Percentiles rank a stretch among this genome's conserved stretches.
These are phyloP conservation scores for Drosophila melanica DNA, from an alignment of 1,140 invertebrate genomes.

Conservation along the genomic window DNA sequence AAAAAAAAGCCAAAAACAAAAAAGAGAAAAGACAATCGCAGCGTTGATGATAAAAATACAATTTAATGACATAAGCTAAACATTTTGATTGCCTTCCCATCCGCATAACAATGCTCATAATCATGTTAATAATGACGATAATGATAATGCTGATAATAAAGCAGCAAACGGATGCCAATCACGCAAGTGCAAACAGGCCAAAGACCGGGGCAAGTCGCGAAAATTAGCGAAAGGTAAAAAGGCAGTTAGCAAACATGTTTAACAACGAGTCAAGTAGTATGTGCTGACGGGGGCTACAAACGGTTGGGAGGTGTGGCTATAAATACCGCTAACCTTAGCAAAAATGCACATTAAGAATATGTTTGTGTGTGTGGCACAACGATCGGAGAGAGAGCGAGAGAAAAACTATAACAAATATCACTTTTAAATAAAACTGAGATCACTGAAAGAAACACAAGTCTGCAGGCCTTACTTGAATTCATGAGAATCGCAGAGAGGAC, in stretches of 20 bases:
- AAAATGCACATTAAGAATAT: neutral
- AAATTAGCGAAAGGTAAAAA: neutral
- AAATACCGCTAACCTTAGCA: neutral
- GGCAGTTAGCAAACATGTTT: constrained; percentile 10
- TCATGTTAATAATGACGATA: constrained; percentile 12
- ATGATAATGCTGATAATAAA: constrained; percentile 12
- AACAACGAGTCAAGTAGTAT: constrained; percentile 10
- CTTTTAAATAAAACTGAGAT: no score
- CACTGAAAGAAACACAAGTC: no score
- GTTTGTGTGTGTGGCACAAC: no score
- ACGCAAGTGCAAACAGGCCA: constrained; percentile 24
- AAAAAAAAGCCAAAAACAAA: no score
- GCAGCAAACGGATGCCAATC: constrained; percentile 29
- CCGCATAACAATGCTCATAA: constrained; percentile 16
- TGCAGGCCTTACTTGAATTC: no score
- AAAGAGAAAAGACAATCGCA: constrained; percentile 2
- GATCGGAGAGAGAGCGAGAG: no score
- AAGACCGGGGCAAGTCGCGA: neutral
- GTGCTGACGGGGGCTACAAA: neutral
- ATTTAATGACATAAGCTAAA: constrained; percentile 63
- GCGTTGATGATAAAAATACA: constrained; percentile 52
- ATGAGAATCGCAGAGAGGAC: no score
- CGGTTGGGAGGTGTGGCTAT: neutral
- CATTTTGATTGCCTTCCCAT: constrained; percentile 56
- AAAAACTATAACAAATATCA: no score